Conservation (phyloP, 2,888 invertebrate species). For the Cactoblastis cactorum region DNA sequence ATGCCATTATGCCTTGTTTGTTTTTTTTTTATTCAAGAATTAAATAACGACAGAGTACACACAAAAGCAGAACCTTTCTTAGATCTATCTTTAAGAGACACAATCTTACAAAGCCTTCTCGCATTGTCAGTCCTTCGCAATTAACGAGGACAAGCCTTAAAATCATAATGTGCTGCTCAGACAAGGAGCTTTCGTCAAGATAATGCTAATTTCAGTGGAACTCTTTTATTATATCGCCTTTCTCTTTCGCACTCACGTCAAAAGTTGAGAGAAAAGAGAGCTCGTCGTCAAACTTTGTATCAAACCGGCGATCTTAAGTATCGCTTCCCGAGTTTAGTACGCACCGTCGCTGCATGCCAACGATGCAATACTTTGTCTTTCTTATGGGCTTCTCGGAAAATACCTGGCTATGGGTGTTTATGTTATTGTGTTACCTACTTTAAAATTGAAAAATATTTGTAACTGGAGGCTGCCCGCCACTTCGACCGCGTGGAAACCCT, state of each 20-base stretch:
- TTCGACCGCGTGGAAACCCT: no score
- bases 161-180: slow-evolving; percentile 4
- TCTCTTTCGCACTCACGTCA: slow-evolving; percentile 1
- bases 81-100: no score
- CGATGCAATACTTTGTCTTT: slow-evolving; percentile 8
- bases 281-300: slow-evolving; percentile 16
- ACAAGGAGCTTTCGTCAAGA: slow-evolving; percentile 14
- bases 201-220: slow-evolving; percentile 17
- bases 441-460: not conserved
- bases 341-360: slow-evolving; percentile 7
- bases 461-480: no score
- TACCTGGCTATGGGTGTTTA: not conserved
- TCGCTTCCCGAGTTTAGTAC: slow-evolving; percentile 2
- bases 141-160: slow-evolving; percentile 8
- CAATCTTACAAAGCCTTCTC: not conserved
- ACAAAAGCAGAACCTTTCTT: no score
- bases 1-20: no score
- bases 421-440: not conserved
- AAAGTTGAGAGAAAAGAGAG: not conserved
- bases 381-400: not conserved
- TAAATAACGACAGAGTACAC: no score
- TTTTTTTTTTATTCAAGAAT: no score
- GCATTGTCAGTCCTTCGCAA: slow-evolving; percentile 1
- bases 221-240: not conserved
- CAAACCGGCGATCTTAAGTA: slow-evolving; percentile 7